Evolutionary conservation across 2,113 vertebrate genomes (phyloP).

Genomic region (Platycercus adscitus): DNA sequence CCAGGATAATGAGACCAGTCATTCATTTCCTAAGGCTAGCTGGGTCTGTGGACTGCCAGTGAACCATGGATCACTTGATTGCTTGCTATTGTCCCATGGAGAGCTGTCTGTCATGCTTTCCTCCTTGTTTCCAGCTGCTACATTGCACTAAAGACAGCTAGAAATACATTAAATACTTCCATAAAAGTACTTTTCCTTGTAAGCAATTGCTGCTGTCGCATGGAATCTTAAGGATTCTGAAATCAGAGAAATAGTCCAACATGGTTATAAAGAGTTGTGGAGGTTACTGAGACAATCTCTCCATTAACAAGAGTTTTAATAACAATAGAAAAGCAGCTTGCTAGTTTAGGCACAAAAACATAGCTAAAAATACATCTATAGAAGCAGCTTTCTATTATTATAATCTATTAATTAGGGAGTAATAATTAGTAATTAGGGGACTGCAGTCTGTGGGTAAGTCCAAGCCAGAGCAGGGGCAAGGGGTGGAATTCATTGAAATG

Average conservation of each 20-base stretch:
- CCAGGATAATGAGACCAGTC: slow-evolving; percentile 1
- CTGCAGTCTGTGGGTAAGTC: background rate
- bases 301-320: background rate
- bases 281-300: background rate
- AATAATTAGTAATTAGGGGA: background rate
- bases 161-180: background rate
- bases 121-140: background rate
- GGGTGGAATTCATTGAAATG: background rate
- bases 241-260: background rate
- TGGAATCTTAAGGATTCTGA: background rate
- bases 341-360: background rate
- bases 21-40: slow-evolving; percentile 20
- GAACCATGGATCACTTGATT: background rate
- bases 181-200: background rate
- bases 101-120: background rate
- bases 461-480: background rate
- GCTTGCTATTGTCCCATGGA: background rate
- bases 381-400: background rate
- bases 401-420: background rate
- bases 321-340: background rate
- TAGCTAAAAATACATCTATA: background rate
- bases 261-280: background rate
- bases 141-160: background rate
- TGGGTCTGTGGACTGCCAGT: background rate
- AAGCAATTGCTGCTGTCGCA: background rate